Conservation (phyloP, 2,888 invertebrate species). For the Drosophila diplacantha region DNA sequence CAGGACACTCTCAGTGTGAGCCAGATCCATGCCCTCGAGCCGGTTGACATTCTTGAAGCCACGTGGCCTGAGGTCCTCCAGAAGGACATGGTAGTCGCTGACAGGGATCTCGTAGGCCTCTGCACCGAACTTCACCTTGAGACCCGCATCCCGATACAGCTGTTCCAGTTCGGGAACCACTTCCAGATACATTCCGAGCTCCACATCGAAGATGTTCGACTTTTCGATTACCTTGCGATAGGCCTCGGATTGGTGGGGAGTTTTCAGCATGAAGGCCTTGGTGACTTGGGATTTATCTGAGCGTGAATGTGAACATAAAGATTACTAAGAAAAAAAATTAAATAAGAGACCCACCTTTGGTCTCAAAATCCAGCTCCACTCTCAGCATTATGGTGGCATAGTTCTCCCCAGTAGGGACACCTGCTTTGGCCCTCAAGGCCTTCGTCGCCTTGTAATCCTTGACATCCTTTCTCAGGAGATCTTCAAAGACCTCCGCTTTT, state of each 20-base stretch:
- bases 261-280: conserved; percentile 54
- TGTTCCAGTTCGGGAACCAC: conserved; percentile 65
- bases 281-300: conserved; percentile 37
- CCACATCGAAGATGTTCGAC: conserved; percentile 58
- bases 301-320: background rate
- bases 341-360: conserved; percentile 50
- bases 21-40: conserved; percentile 60
- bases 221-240: conserved; percentile 43
- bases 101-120: conserved; percentile 37
- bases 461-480: conserved; percentile 29
- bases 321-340: conserved; percentile 1
- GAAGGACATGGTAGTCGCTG: conserved; percentile 48
- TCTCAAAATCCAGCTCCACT: conserved; percentile 60
- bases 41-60: conserved; percentile 69
- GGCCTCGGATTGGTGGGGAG: conserved; percentile 40
- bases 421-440: conserved; percentile 45
- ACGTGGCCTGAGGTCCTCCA: conserved; percentile 62
- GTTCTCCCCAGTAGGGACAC: conserved; percentile 68
- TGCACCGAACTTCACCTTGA: conserved; percentile 52
- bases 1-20: conserved; percentile 64
- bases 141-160: conserved; percentile 56
- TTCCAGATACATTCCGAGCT: conserved; percentile 60
- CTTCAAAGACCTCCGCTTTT: conserved; percentile 27
- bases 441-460: conserved; percentile 39
- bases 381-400: conserved; percentile 71